A percentile compares a stretch with the other conserved stretches of the same genome.
Conservation (phyloP, 2,888 invertebrate species). For the Acanthosepion pharaonis region DNA sequence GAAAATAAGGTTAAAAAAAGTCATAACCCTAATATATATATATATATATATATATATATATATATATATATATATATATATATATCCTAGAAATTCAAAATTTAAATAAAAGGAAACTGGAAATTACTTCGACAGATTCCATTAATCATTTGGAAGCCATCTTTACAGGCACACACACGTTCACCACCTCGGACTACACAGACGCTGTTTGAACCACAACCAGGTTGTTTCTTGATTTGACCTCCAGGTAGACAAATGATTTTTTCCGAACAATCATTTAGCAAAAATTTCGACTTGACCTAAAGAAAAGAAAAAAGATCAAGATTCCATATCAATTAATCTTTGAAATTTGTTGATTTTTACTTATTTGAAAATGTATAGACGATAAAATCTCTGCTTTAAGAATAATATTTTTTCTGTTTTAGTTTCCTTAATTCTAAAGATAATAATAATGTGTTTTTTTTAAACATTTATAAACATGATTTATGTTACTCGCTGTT, state of each 20-base stretch:
- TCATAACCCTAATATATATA: too few relatives aligned
- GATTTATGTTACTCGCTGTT: too few relatives aligned
- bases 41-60: too few relatives aligned
- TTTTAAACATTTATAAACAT: too few relatives aligned
- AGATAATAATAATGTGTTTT: too few relatives aligned
- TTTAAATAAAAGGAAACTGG: background rate
- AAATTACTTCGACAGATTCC: background rate
- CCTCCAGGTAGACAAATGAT: background rate
- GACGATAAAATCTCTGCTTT: slow-evolving; percentile 45
- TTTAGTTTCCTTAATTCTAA: too few relatives aligned
- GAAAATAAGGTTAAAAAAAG: too few relatives aligned
- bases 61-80: too few relatives aligned
- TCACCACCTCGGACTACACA: background rate
- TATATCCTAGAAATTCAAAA: background rate
- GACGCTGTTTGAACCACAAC: background rate
- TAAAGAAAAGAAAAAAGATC: background rate
- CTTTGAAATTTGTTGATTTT: background rate
- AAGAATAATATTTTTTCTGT: too few relatives aligned
- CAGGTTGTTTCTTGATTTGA: background rate
- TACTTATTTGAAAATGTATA: slow-evolving; percentile 56
- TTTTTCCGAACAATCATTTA: background rate
- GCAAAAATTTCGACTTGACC: background rate
- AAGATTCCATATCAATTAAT: background rate
- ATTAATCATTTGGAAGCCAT: background rate
- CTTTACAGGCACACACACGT: background rate